A percentile compares a stretch with the other conserved stretches of the same genome.
Conservation (phyloP, 2,113 vertebrate genomes). For the Pitta sordida region DNA sequence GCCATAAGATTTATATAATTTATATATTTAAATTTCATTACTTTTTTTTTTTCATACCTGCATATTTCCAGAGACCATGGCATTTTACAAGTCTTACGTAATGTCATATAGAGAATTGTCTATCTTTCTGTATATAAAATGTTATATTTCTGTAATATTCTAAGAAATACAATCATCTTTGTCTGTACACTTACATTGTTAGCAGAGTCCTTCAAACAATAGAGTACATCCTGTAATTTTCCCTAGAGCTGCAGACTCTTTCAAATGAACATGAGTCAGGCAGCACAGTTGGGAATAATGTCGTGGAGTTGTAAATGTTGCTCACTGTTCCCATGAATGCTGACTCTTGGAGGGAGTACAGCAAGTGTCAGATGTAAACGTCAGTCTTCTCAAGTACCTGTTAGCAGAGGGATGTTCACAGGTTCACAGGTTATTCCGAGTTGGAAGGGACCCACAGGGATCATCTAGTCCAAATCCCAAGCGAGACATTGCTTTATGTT, state of each 20-base stretch:
- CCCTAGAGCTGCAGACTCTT: conserved; percentile 46
- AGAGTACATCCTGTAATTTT: conserved; percentile 47
- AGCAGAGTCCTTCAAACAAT: conserved; percentile 1
- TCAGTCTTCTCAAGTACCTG: neutral
- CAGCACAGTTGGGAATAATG: neutral
- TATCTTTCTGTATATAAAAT: neutral
- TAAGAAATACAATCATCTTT: neutral
- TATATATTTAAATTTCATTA: neutral
- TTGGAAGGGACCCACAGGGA: too few relatives aligned
- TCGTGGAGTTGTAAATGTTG: neutral
- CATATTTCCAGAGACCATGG: neutral
- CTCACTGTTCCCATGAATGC: conserved; percentile 1
- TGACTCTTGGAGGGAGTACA: neutral
- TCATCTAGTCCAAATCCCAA: too few relatives aligned
- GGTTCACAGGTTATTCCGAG: too few relatives aligned
- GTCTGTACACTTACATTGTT: neutral
- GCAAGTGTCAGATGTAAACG: neutral
- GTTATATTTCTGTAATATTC: conserved; percentile 1
- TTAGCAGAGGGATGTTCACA: neutral
- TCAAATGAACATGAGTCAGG: conserved; percentile 58
- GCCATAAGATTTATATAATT: neutral
- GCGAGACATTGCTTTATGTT: neutral
- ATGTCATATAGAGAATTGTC: neutral
- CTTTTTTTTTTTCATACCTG: neutral
- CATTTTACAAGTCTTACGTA: neutral